Evolutionary conservation across 2,113 vertebrate genomes (phyloP).

Genomic region (Erpornis zantholeuca): DNA sequence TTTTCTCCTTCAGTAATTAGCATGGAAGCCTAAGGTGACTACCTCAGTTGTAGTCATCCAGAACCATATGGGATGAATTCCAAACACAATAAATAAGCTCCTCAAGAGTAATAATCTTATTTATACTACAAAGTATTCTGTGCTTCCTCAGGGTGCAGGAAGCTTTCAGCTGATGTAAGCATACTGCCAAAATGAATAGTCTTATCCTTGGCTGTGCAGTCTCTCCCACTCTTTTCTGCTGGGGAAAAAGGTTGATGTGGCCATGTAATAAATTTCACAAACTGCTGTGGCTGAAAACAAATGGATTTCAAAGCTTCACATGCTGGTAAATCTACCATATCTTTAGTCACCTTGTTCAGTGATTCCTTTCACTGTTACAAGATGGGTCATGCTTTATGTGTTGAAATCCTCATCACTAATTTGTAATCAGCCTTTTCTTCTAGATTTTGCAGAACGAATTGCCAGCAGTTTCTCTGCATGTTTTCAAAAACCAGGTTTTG

Average conservation of each 20-base stretch:
- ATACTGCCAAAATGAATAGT: not conserved
- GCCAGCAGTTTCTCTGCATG: not conserved
- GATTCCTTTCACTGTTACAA: not conserved
- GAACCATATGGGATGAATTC: not conserved
- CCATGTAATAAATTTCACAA: not conserved
- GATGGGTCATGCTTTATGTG: not conserved
- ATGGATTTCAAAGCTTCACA: not conserved
- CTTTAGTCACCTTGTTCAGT: not conserved
- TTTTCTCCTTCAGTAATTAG: not conserved
- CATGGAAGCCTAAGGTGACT: not conserved
- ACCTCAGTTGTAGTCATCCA: not conserved
- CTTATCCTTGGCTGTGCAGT: not conserved
- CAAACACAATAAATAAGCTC: not conserved
- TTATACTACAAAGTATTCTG: not conserved
- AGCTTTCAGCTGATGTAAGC: not conserved
- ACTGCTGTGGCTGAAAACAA: constrained; percentile 4
- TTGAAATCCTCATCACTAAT: not conserved
- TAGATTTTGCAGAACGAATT: not conserved
- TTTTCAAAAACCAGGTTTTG: not conserved
- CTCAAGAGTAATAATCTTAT: not conserved
- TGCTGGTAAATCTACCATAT: constrained; percentile 6
- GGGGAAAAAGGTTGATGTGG: not conserved
- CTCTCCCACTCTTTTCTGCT: not conserved
- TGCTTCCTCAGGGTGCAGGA: not conserved
- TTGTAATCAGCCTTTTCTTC: not conserved